Percentiles rank a stretch among this genome's conserved stretches.
These are phyloP conservation scores for Neosilurus hyrtlii DNA, from an alignment of 2,797 vertebrate species.

Conservation along the genomic window DNA sequence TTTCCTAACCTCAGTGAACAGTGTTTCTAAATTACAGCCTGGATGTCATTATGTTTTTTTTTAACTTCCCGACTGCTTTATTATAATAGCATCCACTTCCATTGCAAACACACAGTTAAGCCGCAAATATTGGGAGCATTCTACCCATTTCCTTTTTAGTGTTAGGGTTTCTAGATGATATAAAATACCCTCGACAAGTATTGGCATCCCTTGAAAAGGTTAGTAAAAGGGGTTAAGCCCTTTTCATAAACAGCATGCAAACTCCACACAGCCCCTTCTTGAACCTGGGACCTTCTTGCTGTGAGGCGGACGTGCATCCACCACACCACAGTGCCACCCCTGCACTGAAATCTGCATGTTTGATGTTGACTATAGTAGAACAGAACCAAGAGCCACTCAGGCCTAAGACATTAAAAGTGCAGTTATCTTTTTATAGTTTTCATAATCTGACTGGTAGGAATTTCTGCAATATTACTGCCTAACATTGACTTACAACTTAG, in stretches of 20 bases:
- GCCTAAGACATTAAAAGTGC: neutral
- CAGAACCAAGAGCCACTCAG: neutral
- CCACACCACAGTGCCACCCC: too few relatives aligned
- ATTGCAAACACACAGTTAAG: constrained; percentile 16
- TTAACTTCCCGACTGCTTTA: constrained; percentile 20
- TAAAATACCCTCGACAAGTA: too few relatives aligned
- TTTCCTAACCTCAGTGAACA: constrained; percentile 24
- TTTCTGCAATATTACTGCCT: too few relatives aligned
- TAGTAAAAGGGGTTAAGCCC: too few relatives aligned
- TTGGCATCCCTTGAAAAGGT: too few relatives aligned
- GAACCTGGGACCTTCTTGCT: too few relatives aligned
- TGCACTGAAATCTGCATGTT: neutral
- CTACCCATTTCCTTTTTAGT: neutral
- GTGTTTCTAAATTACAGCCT: constrained; percentile 23
- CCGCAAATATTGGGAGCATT: neutral
- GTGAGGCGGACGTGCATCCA: too few relatives aligned
- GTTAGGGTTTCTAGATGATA: neutral
- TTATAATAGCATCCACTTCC: neutral
- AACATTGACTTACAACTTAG: neutral
- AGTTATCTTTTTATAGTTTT: neutral
- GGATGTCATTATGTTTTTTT: constrained; percentile 19
- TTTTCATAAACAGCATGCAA: too few relatives aligned
- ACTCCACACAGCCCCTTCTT: too few relatives aligned
- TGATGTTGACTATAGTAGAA: neutral
- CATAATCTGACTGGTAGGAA: neutral